A percentile compares a stretch with the other conserved stretches of the same genome.
phyloP scores from a whole-genome alignment of 2,888 invertebrate genomes.

The Epicampocera succincta region DNA sequence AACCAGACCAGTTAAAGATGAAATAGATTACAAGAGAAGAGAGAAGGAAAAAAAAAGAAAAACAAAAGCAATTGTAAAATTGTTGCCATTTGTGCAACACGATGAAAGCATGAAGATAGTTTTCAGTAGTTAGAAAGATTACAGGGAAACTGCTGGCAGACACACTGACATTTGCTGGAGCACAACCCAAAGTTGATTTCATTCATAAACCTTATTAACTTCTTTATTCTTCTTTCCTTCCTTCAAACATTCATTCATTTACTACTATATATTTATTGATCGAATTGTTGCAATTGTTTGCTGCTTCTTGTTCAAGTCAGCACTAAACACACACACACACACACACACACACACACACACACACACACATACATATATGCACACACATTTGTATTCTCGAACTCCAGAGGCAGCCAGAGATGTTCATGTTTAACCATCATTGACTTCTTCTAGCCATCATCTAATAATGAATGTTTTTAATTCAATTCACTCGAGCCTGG shows the following conservation, averaged over 20 bases:
- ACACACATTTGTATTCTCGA: too few relatives aligned
- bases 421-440: slow-evolving; percentile 4
- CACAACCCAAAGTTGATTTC: slow-evolving; percentile 25
- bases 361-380: too few relatives aligned
- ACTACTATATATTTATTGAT: slow-evolving; percentile 42
- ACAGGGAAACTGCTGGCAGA: background rate
- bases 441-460: slow-evolving; percentile 25
- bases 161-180: background rate
- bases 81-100: background rate
- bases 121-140: background rate
- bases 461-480: slow-evolving; percentile 25
- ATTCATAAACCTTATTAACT: slow-evolving; percentile 57
- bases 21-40: background rate
- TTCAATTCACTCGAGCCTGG: slow-evolving; percentile 40
- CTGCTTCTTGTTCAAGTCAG: background rate
- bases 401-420: background rate
- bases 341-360: too few relatives aligned
- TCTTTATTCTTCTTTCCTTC: background rate
- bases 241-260: slow-evolving; percentile 4
- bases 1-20: background rate
- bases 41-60: background rate
- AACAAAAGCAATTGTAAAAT: slow-evolving; percentile 33
- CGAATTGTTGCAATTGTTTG: slow-evolving; percentile 14
- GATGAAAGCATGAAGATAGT: background rate
- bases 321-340: background rate